Conservation (phyloP, 1,140 invertebrate species). For the Nilaparvata lugens region DNA sequence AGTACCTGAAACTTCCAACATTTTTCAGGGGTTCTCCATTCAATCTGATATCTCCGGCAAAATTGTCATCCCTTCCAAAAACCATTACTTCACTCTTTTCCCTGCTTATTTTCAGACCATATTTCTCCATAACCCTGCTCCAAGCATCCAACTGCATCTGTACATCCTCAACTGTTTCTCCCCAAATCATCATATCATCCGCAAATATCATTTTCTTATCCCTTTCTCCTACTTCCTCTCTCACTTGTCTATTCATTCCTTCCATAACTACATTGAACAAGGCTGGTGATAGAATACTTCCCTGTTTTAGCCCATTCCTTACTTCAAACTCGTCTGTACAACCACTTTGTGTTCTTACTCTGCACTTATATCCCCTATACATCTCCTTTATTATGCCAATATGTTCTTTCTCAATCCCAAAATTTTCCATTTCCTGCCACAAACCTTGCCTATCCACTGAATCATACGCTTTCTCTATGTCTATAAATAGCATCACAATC, state of each 20-base stretch:
- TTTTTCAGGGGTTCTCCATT: neutral
- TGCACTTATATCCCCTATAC: neutral
- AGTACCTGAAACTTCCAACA: neutral
- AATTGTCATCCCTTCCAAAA: neutral
- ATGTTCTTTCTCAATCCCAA: neutral
- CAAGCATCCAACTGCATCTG: neutral
- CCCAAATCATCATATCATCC: neutral
- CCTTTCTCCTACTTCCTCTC: neutral
- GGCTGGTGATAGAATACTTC: neutral
- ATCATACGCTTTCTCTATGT: neutral
- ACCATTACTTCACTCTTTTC: conserved; percentile 1
- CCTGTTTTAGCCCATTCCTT: neutral
- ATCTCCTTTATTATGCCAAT: neutral
- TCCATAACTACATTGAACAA: neutral
- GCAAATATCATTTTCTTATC: conserved; percentile 1
- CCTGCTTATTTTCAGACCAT: neutral
- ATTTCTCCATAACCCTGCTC: neutral
- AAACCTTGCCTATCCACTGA: neutral
- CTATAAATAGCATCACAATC: neutral
- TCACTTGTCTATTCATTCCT: neutral
- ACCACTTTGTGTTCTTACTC: neutral
- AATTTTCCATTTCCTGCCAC: neutral
- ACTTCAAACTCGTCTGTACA: neutral
- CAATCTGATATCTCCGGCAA: neutral
- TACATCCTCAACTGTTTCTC: neutral